Evolutionary conservation across 2,797 vertebrate genomes (phyloP), one percentile per base, ranked within the genome.

Genomic region (Sebastes kiyomatsui): DNA sequence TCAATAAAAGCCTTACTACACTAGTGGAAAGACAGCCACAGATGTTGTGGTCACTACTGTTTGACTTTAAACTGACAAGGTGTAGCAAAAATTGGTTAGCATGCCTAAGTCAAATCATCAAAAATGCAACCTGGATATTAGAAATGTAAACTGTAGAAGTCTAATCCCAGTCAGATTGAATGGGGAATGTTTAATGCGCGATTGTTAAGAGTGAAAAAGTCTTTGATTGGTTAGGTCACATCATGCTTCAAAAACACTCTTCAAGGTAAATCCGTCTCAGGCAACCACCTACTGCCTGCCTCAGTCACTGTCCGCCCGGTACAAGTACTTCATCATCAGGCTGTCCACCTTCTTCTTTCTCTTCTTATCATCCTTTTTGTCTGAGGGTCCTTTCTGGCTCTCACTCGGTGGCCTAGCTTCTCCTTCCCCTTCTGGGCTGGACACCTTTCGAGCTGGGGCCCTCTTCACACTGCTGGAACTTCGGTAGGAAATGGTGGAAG

Each of bases 271-370:
- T 65, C 83, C 86, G 87, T 54, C 59, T 83, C 90, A 83, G 84
- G 87, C 79, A 72, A 81, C 76, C 90, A 98, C 97, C 97, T 98
- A 96, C 97, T 97, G 95, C 92, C 55, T 95, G 91, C 93, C 64
- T 97, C 96, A 99, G 94, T 99, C 98, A 90, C 98, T 99, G 95
- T 99, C 98, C 0, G 97, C 95, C 18, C 96, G 96, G 93, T 99
- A 99, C 64, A 99, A 94, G 92, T 99, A 99, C 90, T 99, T 99
- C 98, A 99, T 98, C 98, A 99, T 96, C 90, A 99, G 87, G 91
- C 90, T 99, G 95, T 99, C 97, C 77, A 99, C 97, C 81, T 96
- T 96, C 90, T 99, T 99, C 92, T 97, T 99, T 72, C 95, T 96
- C 84, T 97, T 96, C 93, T 98, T 99, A 52, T 97, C 96, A 8